Evolutionary conservation across 2,888 invertebrate species (phyloP).

Genomic region (Synanthedon myopaeformis): DNA sequence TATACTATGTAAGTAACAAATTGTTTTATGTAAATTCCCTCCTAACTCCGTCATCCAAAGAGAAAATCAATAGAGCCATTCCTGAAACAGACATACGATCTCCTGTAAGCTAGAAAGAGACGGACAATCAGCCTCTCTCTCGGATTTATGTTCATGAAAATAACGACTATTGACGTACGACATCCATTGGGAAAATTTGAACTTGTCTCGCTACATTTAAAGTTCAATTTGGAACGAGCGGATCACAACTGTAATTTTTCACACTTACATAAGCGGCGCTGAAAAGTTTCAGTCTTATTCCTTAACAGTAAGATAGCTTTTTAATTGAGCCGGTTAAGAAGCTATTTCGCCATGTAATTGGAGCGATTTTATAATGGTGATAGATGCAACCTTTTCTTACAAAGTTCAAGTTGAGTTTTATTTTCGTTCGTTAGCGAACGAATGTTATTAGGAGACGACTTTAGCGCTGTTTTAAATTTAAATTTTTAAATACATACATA

Average conservation of each 20-base stretch:
- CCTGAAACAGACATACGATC: slow-evolving; percentile 8
- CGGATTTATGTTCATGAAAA: slow-evolving; percentile 26
- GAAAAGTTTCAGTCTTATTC: background rate
- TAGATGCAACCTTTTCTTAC: slow-evolving; percentile 28
- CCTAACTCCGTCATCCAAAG: slow-evolving; percentile 24
- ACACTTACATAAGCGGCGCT: background rate
- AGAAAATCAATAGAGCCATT: slow-evolving; percentile 49
- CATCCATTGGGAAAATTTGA: background rate
- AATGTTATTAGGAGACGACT: background rate
- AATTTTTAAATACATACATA: too few species aligned
- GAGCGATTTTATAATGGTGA: slow-evolving; percentile 47
- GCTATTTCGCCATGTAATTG: slow-evolving; percentile 31
- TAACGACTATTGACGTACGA: slow-evolving; percentile 7
- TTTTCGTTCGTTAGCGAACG: slow-evolving; percentile 13
- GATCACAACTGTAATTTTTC: background rate
- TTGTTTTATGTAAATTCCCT: slow-evolving; percentile 42
- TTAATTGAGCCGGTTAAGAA: background rate
- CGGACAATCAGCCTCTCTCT: slow-evolving; percentile 16
- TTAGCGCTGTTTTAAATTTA: too few species aligned
- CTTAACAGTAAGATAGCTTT: background rate
- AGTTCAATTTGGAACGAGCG: background rate
- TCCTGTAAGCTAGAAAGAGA: slow-evolving; percentile 9
- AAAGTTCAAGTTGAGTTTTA: slow-evolving; percentile 27
- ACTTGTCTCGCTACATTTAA: background rate
- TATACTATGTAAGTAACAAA: slow-evolving; percentile 13